A percentile compares a stretch with the other conserved stretches of the same genome.
phyloP scores from a whole-genome alignment of 2,797 vertebrate species.

The Alouatta caraya region DNA sequence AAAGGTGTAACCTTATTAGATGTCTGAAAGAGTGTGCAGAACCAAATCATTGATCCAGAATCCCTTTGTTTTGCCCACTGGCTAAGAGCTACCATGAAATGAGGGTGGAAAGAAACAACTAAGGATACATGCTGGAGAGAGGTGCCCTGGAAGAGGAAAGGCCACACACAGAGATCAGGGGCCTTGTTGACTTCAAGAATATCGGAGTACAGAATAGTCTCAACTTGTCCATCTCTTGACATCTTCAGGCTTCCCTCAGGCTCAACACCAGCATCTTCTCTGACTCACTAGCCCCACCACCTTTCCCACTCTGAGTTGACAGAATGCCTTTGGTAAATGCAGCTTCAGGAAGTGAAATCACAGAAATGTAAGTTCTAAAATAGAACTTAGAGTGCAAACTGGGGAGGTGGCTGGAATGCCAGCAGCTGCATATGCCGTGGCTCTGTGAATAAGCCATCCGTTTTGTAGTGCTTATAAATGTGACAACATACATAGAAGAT shows the following conservation, averaged over 20 bases:
- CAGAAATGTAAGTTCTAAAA: background rate
- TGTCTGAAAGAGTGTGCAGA: background rate
- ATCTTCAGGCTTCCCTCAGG: background rate
- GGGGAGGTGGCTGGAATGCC: background rate
- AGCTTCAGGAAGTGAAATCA: background rate
- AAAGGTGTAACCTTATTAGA: background rate
- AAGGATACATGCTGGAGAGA: fast-evolving
- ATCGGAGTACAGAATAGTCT: background rate
- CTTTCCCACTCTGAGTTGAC: background rate
- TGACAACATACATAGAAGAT: background rate
- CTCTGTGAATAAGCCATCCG: background rate
- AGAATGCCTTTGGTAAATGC: background rate
- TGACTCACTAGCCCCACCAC: background rate
- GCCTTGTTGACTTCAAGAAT: background rate
- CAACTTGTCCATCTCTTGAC: background rate
- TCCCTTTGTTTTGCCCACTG: background rate
- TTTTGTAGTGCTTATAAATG: background rate
- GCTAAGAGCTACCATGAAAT: background rate
- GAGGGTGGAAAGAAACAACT: background rate
- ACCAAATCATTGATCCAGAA: background rate
- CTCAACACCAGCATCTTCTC: background rate
- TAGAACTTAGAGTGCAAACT: background rate
- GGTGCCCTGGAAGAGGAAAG: background rate
- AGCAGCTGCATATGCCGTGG: background rate
- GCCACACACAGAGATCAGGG: background rate